A percentile compares a stretch with the other conserved stretches of the same genome.
Conservation (phyloP, 1,140 invertebrate species). For the Thaumetopoea pityocampa region DNA sequence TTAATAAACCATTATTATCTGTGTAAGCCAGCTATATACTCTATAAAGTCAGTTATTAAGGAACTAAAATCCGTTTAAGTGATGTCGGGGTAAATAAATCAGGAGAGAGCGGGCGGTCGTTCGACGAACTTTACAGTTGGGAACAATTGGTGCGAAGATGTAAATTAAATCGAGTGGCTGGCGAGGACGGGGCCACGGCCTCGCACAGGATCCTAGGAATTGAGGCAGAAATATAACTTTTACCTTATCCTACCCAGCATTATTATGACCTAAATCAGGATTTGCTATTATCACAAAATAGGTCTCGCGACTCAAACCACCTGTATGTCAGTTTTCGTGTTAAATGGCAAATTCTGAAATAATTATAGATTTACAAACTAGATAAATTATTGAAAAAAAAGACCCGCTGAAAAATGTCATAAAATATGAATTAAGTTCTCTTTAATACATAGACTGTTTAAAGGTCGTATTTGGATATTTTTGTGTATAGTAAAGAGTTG, state of each 20-base stretch:
- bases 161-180: constrained; percentile 66
- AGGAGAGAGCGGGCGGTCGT: constrained; percentile 34
- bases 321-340: no score
- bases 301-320: no score
- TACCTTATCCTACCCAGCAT: no score
- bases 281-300: no score
- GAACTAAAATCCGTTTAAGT: constrained; percentile 52
- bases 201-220: constrained; percentile 18
- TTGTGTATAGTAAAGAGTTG: neutral
- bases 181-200: constrained; percentile 22
- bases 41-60: constrained; percentile 32
- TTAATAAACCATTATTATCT: neutral
- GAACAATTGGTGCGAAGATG: constrained; percentile 56
- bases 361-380: no score
- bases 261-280: no score
- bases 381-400: no score
- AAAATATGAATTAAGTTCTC: no score
- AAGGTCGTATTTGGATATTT: no score
- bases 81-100: constrained; percentile 55
- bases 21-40: neutral
- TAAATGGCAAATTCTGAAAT: no score
- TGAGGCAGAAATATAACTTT: constrained; percentile 6
- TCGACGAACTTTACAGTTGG: constrained; percentile 48
- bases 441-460: no score
- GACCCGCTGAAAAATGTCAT: no score